A percentile compares a stretch with the other conserved stretches of the same genome.
phyloP scores from a whole-genome alignment of 2,888 invertebrate genomes.

The Parasteatoda lunata region DNA sequence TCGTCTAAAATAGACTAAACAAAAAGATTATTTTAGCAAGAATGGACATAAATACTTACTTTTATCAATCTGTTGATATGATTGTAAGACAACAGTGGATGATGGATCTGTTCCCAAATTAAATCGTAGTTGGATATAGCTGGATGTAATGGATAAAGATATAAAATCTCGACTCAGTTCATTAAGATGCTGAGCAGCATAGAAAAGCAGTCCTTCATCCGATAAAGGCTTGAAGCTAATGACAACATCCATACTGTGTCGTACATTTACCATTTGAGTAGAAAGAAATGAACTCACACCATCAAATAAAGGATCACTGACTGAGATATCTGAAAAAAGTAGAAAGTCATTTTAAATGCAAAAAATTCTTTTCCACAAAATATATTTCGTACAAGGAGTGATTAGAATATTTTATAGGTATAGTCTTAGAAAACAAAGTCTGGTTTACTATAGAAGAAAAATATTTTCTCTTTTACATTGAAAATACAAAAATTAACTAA shows the following conservation, averaged over 20 bases:
- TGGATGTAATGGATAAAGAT: slow-evolving; percentile 38
- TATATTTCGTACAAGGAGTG: too few species aligned
- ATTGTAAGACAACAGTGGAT: slow-evolving; percentile 52
- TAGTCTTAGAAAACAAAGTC: too few species aligned
- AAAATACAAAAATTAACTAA: too few species aligned
- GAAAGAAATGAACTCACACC: slow-evolving; percentile 61
- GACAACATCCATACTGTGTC: slow-evolving; percentile 56
- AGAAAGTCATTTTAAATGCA: too few species aligned
- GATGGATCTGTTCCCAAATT: slow-evolving; percentile 65
- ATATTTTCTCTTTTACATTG: too few species aligned
- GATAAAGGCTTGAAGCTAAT: slow-evolving; percentile 61
- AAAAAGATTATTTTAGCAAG: not conserved
- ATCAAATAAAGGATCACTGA: slow-evolving; percentile 67
- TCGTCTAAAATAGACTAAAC: too few species aligned
- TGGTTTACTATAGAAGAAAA: too few species aligned
- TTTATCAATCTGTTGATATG: slow-evolving; percentile 56
- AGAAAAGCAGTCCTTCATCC: slow-evolving; percentile 57
- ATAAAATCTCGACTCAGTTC: slow-evolving; percentile 61
- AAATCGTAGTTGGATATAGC: slow-evolving; percentile 56
- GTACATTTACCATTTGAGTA: slow-evolving; percentile 43
- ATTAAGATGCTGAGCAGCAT: slow-evolving; percentile 61
- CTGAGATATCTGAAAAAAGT: slow-evolving; percentile 45
- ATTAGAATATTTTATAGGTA: too few species aligned
- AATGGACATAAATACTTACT: slow-evolving; percentile 19
- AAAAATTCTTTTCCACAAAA: too few species aligned